Percentiles rank a stretch among this genome's conserved stretches.
These are phyloP conservation scores for Gastrophryne carolinensis DNA, from an alignment of 2,797 vertebrate genomes.

Conservation along the genomic window DNA sequence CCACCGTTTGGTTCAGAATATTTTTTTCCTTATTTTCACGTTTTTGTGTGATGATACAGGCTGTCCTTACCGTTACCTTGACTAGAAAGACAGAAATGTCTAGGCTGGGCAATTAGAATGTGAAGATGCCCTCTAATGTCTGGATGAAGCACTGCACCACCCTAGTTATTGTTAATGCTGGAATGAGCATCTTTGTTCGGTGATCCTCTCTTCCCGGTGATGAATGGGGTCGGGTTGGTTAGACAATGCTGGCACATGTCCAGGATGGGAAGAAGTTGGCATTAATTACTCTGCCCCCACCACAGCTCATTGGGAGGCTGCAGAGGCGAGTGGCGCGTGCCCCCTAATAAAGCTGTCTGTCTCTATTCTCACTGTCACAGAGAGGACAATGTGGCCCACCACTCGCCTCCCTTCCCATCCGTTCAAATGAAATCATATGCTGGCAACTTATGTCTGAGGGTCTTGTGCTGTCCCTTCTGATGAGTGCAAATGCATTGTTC, in stretches of 20 bases:
- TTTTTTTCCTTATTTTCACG: too few relatives aligned
- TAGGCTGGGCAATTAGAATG: too few relatives aligned
- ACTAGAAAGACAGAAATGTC: too few relatives aligned
- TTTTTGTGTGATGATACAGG: too few relatives aligned
- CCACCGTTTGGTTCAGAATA: too few relatives aligned
- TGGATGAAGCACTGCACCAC: too few relatives aligned
- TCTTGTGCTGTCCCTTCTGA: background rate
- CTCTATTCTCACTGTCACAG: constrained; percentile 24
- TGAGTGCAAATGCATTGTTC: background rate
- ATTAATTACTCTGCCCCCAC: constrained; percentile 12
- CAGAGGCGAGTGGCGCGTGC: constrained; percentile 1
- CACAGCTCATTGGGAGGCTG: constrained; percentile 5
- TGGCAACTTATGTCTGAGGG: constrained; percentile 16
- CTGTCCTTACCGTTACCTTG: too few relatives aligned
- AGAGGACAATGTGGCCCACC: background rate
- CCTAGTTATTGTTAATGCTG: too few relatives aligned
- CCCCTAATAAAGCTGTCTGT: constrained; percentile 45
- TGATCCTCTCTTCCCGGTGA: background rate
- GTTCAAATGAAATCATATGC: constrained; percentile 37
- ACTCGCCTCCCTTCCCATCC: constrained; percentile 20
- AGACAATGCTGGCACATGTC: constrained; percentile 25
- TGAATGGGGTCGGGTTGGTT: constrained; percentile 12
- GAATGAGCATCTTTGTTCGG: background rate
- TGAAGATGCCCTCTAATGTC: too few relatives aligned
- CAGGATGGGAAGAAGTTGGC: background rate